Conservation (phyloP, 2,113 vertebrate genomes). For the Empidonax alnorum region DNA sequence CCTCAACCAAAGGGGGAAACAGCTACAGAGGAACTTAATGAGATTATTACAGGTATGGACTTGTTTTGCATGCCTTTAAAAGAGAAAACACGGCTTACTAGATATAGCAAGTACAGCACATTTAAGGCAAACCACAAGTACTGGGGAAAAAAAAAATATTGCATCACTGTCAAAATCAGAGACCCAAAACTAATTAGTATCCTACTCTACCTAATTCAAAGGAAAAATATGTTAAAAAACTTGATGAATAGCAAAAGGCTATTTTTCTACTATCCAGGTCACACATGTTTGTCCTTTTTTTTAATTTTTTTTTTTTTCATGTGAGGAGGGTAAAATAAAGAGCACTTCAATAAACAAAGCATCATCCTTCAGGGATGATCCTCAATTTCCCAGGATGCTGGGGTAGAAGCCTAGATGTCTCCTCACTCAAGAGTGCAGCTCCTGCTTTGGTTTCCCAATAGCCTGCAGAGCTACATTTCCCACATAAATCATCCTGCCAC, state of each 20-base stretch:
- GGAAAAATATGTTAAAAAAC: background rate
- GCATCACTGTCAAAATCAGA: background rate
- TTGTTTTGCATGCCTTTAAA: background rate
- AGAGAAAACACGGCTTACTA: background rate
- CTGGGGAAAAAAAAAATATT: too few relatives aligned
- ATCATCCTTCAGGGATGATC: background rate
- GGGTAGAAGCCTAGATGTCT: background rate
- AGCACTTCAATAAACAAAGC: rapidly evolving
- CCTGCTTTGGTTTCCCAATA: background rate
- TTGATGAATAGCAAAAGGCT: background rate
- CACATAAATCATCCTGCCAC: background rate
- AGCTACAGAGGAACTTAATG: constrained; percentile 23
- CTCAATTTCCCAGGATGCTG: rapidly evolving
- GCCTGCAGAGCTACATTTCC: background rate
- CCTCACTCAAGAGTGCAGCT: background rate
- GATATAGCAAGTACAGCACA: background rate
- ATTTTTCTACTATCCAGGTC: background rate
- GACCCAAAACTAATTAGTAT: background rate
- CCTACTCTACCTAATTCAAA: background rate
- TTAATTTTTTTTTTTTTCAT: background rate
- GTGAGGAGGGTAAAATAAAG: background rate
- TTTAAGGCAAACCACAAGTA: background rate
- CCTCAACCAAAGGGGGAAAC: constrained; percentile 38
- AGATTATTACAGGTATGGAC: constrained; percentile 25
- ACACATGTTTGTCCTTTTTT: too few relatives aligned